Evolutionary conservation across 92 coral and sea anemone genomes (phyloP), one percentile per base, ranked within the genome.

Genomic region (Siderastrea siderea): DNA sequence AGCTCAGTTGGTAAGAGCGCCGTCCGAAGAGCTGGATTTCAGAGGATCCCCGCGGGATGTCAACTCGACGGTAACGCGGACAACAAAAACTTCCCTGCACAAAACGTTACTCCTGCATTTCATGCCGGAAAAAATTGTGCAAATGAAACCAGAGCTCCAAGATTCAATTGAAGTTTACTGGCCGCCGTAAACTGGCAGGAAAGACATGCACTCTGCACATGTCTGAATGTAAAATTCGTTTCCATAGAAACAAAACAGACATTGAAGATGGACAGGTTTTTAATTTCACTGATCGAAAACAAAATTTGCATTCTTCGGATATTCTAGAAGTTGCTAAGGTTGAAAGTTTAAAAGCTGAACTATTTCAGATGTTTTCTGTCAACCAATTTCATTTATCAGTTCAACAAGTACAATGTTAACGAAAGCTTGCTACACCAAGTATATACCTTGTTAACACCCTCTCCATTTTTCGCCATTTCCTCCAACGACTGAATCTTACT

Each of bases 401-500:
- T 7, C 60, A 55, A 55, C 66, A 61, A 4, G 1, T 4, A 61
- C 66, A 61, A 12, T 14, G 66, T 61, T 4, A n/a, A 26, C 66
- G 66, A 61, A 11, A 61, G 19, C 47, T 12, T 47, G 3, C 15
- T 26, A 48, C 71, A 43, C 17, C 38, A 53, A 45, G 38, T 5
- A 8, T 5, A 84, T 5, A 84, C 87, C 87, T 84, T 84, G 80
- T 84, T 84, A 43, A 84, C 45, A 47, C 15, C 51, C 51, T 84
- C 87, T 73, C 87, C 87, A 66, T 73, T 84, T 51, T 60, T 84
- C 49, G 73, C 52, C 87, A 84, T 84, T 26, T 84, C 87, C n/a
- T 73, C 80, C 87, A 84, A 74, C 47, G 87, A 84, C 44, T 47
- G 73, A 49, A 84, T 74, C 63, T 43, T 84, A 44, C 38, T 73